Percentiles rank a stretch among this genome's conserved stretches.
Conservation (phyloP, 1,140 invertebrate species). For the Drosophila pallidifrons region DNA sequence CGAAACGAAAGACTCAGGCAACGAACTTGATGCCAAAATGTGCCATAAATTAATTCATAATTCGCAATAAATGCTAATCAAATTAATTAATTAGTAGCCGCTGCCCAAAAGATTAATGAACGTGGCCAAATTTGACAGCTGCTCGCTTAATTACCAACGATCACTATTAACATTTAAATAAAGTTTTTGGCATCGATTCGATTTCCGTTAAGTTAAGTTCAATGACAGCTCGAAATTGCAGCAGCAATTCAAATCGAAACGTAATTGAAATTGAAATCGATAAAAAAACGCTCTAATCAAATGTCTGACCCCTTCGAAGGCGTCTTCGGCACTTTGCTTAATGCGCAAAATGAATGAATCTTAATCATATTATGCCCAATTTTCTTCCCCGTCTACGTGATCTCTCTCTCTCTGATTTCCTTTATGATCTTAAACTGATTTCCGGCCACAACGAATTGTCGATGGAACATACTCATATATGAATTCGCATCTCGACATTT, state of each 20-base stretch:
- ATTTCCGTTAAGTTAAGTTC: constrained; percentile 44
- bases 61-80: constrained; percentile 77
- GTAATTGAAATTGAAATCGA: constrained; percentile 24
- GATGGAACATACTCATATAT: too few relatives aligned
- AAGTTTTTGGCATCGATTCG: constrained; percentile 9
- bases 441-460: constrained; percentile 38
- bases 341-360: constrained; percentile 74
- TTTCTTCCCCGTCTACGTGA: constrained; percentile 60
- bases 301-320: constrained; percentile 63
- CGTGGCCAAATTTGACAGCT: constrained; percentile 38
- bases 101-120: constrained; percentile 66
- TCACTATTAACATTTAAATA: background rate
- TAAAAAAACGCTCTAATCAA: constrained; percentile 64
- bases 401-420: constrained; percentile 1
- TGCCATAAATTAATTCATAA: constrained; percentile 79
- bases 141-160: constrained; percentile 29
- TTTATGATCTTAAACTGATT: constrained; percentile 3
- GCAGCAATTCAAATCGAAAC: background rate
- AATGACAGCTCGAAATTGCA: constrained; percentile 4
- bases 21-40: constrained; percentile 58
- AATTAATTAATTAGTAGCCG: constrained; percentile 76
- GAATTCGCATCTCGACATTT: constrained; percentile 1
- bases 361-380: constrained; percentile 77
- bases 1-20: constrained; percentile 70
- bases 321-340: constrained; percentile 43